Base-by-base conservation (phyloP, 2,888 invertebrate genomes). In the Nemapogon koenigi region DNA sequence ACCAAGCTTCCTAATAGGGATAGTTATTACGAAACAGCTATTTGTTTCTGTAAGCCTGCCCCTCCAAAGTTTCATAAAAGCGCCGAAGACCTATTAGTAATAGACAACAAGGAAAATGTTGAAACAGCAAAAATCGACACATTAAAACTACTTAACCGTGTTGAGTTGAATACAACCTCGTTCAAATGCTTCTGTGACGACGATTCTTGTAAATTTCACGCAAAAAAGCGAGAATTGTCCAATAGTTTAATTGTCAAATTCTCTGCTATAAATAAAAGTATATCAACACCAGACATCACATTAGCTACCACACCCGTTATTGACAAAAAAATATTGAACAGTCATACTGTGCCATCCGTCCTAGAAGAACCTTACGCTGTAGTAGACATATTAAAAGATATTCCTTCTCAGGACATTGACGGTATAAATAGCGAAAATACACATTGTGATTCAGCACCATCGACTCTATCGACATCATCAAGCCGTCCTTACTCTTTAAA, bases 161-260 rank as follows among this genome's bases (percentile, higher is more conserved):
- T 54, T 16, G 70, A 76, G 52, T 53, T 72, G 31, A 46, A 52
- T 10, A 49, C 62, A 7, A 61, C 75, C 2, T 69, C 71, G 7
- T 80, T 80, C 46, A 62, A 63, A 46, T 80, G 79, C 48, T 80
- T 72, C 45, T 80, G 80, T 48, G 76, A 70, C 46, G 59, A 62
- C 17, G 63, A 58, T 15, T 49, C 52, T 16, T 80, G 80, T 47
- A 54, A 55, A 13, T 60, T 72, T 37, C 75, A 80, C 45, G 55
- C 60, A 4, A 62, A 53, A 39, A 65, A 57, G 44, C 63, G 68
- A 4, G 59, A 69, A 38, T 51, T 55, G n/a, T 52, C 57, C 14
- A 47, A 46, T 25, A 56, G 68, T 45, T 57, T 71, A 4, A 51
- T 68, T 14, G 70, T 78, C 0, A 76, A 71, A 46, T 78, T 78